These are phyloP conservation scores for Xanthostigma xanthostigma DNA, from an alignment of 2,888 invertebrate genomes.

Conservation along the genomic window DNA sequence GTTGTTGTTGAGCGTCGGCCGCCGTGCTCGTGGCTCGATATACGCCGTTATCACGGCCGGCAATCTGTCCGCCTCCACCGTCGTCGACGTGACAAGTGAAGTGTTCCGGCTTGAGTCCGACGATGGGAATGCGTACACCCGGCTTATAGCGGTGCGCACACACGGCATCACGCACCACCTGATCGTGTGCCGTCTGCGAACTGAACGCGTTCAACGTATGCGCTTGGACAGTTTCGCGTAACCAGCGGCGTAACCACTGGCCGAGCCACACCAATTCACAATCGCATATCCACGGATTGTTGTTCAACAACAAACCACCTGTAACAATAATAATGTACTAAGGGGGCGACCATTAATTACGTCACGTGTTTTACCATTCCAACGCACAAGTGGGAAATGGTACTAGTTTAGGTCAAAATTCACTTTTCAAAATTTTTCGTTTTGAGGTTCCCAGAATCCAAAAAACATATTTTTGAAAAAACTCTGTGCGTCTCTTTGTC, in stretches of 20 bases:
- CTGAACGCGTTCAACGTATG: conserved; percentile 39
- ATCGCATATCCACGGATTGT: conserved; percentile 75
- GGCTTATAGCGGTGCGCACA: conserved; percentile 42
- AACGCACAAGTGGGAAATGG: too few species aligned
- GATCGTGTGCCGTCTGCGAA: conserved; percentile 28
- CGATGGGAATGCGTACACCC: conserved; percentile 47
- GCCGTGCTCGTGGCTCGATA: too few species aligned
- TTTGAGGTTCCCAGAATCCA: too few species aligned
- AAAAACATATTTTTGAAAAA: too few species aligned
- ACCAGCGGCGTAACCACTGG: conserved; percentile 78
- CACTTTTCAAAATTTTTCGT: too few species aligned
- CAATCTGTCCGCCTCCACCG: too few species aligned
- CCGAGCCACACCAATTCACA: conserved; percentile 84
- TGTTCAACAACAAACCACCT: conserved; percentile 72
- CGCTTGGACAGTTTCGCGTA: conserved; percentile 67
- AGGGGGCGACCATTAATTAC: too few species aligned
- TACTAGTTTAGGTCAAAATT: too few species aligned
- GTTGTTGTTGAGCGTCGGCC: too few species aligned
- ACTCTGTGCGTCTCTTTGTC: too few species aligned
- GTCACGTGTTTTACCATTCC: too few species aligned
- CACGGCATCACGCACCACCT: conserved; percentile 46
- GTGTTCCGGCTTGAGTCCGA: conserved; percentile 63
- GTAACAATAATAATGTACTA: conserved; percentile 15
- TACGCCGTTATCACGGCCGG: too few species aligned
- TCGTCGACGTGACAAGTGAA: conserved; percentile 54